Conservation (phyloP, 1,140 invertebrate genomes). For the Harlomillsia oculata region DNA sequence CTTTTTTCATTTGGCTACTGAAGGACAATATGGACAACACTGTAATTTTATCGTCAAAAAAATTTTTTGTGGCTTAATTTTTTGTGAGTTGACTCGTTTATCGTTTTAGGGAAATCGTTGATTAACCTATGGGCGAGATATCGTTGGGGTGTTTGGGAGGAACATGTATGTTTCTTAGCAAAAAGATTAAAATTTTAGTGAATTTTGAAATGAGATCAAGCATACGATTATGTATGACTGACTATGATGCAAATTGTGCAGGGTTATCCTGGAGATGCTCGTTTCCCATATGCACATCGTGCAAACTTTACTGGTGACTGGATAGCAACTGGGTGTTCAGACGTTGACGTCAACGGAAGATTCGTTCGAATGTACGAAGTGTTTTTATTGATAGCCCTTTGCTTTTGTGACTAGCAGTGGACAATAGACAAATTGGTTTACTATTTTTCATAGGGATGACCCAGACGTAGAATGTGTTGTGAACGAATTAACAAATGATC, state of each 20-base stretch:
- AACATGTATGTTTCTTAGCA: too few relatives aligned
- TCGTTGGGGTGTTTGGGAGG: slow-evolving; percentile 28
- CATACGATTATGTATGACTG: too few relatives aligned
- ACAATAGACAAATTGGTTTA: not conserved
- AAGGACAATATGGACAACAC: not conserved
- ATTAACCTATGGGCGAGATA: slow-evolving; percentile 22
- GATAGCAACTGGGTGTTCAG: slow-evolving; percentile 14
- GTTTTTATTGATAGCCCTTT: too few relatives aligned
- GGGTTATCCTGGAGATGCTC: slow-evolving; percentile 19
- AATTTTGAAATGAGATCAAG: too few relatives aligned
- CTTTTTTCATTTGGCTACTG: slow-evolving; percentile 9
- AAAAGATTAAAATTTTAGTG: too few relatives aligned
- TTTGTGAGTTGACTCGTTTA: too few relatives aligned
- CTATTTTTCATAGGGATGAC: not conserved
- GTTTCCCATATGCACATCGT: slow-evolving; percentile 28
- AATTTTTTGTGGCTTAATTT: too few relatives aligned
- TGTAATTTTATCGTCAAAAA: not conserved
- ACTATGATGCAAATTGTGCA: too few relatives aligned
- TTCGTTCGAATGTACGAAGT: slow-evolving; percentile 16
- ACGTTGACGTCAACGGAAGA: slow-evolving; percentile 5
- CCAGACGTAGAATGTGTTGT: not conserved
- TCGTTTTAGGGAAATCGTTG: slow-evolving; percentile 26
- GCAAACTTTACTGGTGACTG: slow-evolving; percentile 26
- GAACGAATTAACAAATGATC: not conserved
- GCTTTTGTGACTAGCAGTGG: not conserved